Evolutionary conservation across 2,797 vertebrate species (phyloP), one percentile per base, ranked within the genome.

Genomic region (Adelosebastes latens): DNA sequence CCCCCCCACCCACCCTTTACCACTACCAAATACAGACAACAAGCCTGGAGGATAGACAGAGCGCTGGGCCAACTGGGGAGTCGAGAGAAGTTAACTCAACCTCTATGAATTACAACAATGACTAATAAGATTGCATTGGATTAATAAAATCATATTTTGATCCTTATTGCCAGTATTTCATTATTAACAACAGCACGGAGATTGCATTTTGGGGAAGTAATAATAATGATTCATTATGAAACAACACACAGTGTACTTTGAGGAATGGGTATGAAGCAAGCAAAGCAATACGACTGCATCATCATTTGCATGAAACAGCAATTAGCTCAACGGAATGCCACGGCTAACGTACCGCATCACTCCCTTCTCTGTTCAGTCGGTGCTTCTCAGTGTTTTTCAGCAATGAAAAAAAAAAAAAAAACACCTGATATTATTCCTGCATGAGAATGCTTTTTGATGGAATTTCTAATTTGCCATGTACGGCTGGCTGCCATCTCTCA

Each of bases 251-350:
- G 61, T 60, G 56, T 72, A 32, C 79, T 66, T 56, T 58, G 46
- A 86, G 10, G 64, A 80, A 62, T 62, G 31, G 8, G 1, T 49
- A 39, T 39, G 62, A 78, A 72, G 55, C 27, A 10, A 65, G 59
- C 58, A 77, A 72, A 78, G 80, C 66, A 81, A 83, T 86, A 85
- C 79, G 74, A 62, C 68, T 73, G 76, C 63, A 80, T 77, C 65
- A 31, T 68, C 46, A 88, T 83, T 89, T 82, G 79, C 73, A 88
- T 90, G 80, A 91, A 89, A 79, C 49, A 70, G 53, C 73, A 87
- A 83, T 89, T 87, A 90, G 67, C 56, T 64, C 13, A 16, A 82
- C 61, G 18, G 27, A 69, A 75, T 20, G 72, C 49, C 67, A 86
- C 58, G 65, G 49, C 55, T 58, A 84, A 56, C 52, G 24, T 14